A percentile compares a stretch with the other conserved stretches of the same genome.
Conservation (phyloP, 1,140 invertebrate genomes). For the Drosophila seguyi region DNA sequence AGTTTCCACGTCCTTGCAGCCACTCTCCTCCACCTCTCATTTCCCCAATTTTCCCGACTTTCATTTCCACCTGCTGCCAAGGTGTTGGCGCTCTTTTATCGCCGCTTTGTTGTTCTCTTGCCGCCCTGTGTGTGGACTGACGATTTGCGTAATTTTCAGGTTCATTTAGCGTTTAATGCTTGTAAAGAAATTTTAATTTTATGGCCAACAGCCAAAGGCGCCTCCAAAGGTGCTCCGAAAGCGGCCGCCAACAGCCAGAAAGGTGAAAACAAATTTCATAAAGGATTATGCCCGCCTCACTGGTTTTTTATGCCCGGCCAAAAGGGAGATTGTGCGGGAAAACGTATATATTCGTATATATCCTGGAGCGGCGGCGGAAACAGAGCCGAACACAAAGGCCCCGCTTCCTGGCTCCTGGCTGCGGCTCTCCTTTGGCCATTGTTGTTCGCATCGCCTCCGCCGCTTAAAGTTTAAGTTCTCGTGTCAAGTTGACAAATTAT, state of each 20-base stretch:
- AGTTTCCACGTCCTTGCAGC: neutral
- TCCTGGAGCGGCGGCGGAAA: conserved; percentile 19
- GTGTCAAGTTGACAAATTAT: conserved; percentile 82
- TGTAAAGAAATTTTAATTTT: conserved; percentile 84
- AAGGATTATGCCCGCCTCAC: conserved; percentile 72
- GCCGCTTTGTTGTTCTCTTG: conserved; percentile 51
- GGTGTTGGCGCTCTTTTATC: conserved; percentile 65
- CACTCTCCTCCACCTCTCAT: neutral
- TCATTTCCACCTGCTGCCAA: conserved; percentile 33
- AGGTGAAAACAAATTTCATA: conserved; percentile 73
- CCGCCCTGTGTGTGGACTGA: conserved; percentile 23
- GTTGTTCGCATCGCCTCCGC: conserved; percentile 17
- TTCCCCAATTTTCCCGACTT: neutral
- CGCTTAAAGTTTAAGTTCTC: conserved; percentile 63
- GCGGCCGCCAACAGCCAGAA: conserved; percentile 41
- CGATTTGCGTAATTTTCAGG: conserved; percentile 85
- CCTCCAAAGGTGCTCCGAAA: conserved; percentile 22
- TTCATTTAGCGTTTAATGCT: conserved; percentile 85
- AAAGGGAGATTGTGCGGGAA: conserved; percentile 1
- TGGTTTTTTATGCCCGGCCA: conserved; percentile 41
- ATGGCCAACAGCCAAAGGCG: conserved; percentile 72
- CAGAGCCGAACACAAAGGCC: neutral
- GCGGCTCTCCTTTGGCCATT: neutral
- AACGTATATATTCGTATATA: conserved; percentile 5
- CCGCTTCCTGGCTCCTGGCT: neutral